Conservation (phyloP, 92 coral and sea anemone genomes). For the Desmophyllum pertusum region DNA sequence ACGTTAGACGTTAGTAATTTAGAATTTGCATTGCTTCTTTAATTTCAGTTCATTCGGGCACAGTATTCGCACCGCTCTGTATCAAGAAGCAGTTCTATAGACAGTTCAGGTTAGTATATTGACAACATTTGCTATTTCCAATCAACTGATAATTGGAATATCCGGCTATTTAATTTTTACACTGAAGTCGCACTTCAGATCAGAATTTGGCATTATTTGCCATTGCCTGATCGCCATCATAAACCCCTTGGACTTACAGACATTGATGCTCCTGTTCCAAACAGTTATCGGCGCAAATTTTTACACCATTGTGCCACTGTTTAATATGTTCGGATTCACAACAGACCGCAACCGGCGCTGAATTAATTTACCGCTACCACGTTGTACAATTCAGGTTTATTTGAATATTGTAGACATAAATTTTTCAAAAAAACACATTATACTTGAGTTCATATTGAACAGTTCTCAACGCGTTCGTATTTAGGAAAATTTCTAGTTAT, state of each 20-base stretch:
- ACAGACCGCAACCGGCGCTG: neutral
- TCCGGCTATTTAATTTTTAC: neutral
- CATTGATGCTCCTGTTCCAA: neutral
- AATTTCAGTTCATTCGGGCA: constrained; percentile 75
- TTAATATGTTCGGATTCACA: neutral
- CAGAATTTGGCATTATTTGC: neutral
- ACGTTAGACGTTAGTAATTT: neutral
- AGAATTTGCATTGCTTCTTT: constrained; percentile 21
- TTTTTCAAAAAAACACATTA: neutral
- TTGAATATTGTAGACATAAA: neutral
- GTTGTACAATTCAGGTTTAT: neutral
- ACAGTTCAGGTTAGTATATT: constrained; percentile 84
- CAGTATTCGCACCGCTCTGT: constrained; percentile 81
- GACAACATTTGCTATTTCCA: constrained; percentile 1
- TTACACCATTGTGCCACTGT: neutral
- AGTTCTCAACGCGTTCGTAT: neutral
- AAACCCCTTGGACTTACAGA: neutral
- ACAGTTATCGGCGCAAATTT: neutral
- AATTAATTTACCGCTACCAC: neutral
- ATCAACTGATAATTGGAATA: too few relatives aligned
- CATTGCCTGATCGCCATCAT: neutral
- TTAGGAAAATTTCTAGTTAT: neutral
- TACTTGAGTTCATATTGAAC: neutral
- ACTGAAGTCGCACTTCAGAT: neutral
- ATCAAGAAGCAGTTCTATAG: constrained; percentile 87